phyloP scores from a whole-genome alignment of 92 coral and sea anemone genomes.

The Montipora capitata region DNA sequence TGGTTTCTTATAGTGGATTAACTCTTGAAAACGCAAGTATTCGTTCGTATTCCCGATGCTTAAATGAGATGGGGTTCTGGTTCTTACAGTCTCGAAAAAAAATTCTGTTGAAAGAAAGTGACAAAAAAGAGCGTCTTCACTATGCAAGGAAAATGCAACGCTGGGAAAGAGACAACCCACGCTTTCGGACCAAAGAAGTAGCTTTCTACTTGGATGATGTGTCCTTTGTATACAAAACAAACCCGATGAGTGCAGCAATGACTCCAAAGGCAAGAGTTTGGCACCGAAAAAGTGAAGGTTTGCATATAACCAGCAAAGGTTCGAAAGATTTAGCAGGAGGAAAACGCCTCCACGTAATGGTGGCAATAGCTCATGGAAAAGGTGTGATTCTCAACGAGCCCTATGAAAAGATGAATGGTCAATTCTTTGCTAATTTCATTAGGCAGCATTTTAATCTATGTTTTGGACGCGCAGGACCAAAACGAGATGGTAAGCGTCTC shows the following conservation, averaged over 20 bases:
- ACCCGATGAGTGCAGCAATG: neutral
- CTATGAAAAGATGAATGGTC: slow-evolving; percentile 68
- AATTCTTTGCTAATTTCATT: slow-evolving; percentile 63
- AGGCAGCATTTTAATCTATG: slow-evolving; percentile 67
- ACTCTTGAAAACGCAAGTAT: no score
- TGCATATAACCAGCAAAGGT: slow-evolving; percentile 68
- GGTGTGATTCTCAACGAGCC: slow-evolving; percentile 60
- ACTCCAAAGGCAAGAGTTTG: neutral
- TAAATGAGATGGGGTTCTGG: no score
- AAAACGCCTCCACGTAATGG: slow-evolving; percentile 68
- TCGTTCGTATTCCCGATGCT: no score
- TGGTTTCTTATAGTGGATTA: no score
- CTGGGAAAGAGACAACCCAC: neutral
- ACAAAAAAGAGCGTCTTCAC: neutral
- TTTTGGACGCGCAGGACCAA: slow-evolving; percentile 70
- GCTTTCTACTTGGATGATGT: slow-evolving; percentile 40
- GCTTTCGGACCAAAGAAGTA: neutral
- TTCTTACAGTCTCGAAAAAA: neutral
- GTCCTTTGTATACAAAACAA: slow-evolving; percentile 25
- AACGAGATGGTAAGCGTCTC: neutral
- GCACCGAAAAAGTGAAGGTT: neutral
- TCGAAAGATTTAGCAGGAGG: slow-evolving; percentile 77
- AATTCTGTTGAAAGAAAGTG: neutral
- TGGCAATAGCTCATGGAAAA: slow-evolving; percentile 71
- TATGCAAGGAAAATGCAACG: neutral